Evolutionary conservation across 2,113 vertebrate species (phyloP).

Genomic region (Mormyrus iriodes): DNA sequence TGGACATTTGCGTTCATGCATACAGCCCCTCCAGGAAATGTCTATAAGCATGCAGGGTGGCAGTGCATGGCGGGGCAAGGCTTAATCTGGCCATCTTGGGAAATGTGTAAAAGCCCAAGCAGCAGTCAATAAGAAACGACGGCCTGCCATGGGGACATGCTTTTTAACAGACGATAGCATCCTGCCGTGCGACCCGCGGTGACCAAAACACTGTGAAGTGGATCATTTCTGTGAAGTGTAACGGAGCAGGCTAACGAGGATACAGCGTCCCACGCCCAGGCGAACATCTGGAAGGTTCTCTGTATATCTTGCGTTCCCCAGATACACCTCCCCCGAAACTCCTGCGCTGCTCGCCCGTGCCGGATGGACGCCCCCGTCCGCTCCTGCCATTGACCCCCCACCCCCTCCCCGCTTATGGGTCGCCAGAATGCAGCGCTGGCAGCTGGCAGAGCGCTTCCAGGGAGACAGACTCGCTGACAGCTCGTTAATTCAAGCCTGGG

Average conservation of each 20-base stretch:
- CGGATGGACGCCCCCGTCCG: background rate
- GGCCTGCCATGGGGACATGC: background rate
- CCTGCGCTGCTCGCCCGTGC: background rate
- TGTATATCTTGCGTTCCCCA: background rate
- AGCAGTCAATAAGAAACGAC: background rate
- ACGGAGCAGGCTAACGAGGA: background rate
- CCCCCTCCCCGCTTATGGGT: background rate
- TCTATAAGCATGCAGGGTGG: background rate
- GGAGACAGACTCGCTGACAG: background rate
- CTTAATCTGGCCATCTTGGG: background rate
- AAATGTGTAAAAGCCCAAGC: background rate
- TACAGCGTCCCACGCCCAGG: no score
- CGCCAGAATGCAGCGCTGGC: background rate
- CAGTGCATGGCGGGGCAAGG: background rate
- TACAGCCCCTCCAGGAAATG: no score
- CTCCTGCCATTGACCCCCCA: background rate
- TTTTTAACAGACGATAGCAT: background rate
- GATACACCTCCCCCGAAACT: background rate
- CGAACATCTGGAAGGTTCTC: background rate
- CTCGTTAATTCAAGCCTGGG: slow-evolving; percentile 16
- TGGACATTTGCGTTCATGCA: no score
- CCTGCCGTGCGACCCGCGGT: background rate
- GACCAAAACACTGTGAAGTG: background rate
- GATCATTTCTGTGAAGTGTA: background rate
- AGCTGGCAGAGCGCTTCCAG: background rate